Evolutionary conservation across 2,797 vertebrate genomes (phyloP).

Genomic region (Podarcis lilfordi): DNA sequence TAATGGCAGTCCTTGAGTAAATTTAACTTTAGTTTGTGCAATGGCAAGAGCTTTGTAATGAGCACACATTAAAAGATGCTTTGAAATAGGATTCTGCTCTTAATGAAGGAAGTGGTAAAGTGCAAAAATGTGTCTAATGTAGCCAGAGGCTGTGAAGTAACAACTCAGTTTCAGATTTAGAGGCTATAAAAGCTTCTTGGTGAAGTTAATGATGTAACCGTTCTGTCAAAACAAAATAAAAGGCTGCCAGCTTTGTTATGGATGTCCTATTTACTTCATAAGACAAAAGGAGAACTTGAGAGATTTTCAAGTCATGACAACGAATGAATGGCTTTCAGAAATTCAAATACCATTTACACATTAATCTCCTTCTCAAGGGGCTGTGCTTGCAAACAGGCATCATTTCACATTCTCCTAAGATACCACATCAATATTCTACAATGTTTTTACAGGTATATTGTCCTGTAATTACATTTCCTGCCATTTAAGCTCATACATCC

Average conservation of each 20-base stretch:
- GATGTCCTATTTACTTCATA: conserved; percentile 37
- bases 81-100: conserved; percentile 38
- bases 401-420: conserved; percentile 30
- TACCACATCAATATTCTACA: conserved; percentile 1
- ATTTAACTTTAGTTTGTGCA: conserved; percentile 15
- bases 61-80: conserved; percentile 23
- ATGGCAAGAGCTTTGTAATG: conserved; percentile 20
- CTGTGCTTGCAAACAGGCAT: conserved; percentile 14
- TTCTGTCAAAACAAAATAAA: conserved; percentile 54
- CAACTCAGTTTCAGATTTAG: conserved; percentile 53
- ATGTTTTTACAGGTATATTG: neutral
- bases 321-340: conserved; percentile 30
- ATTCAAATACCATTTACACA: conserved; percentile 41
- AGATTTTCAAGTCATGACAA: conserved; percentile 43
- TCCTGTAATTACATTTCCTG: neutral
- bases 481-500: neutral
- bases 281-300: conserved; percentile 42
- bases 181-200: conserved; percentile 47
- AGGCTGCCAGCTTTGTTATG: conserved; percentile 47
- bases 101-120: conserved; percentile 51
- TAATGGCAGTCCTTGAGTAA: neutral
- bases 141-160: conserved; percentile 39
- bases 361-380: conserved; percentile 28
- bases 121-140: conserved; percentile 30
- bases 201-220: conserved; percentile 59